A percentile compares a stretch with the other conserved stretches of the same genome.
These are phyloP conservation scores for Apotomis turbidana DNA, from an alignment of 2,888 invertebrate genomes.

Conservation along the genomic window DNA sequence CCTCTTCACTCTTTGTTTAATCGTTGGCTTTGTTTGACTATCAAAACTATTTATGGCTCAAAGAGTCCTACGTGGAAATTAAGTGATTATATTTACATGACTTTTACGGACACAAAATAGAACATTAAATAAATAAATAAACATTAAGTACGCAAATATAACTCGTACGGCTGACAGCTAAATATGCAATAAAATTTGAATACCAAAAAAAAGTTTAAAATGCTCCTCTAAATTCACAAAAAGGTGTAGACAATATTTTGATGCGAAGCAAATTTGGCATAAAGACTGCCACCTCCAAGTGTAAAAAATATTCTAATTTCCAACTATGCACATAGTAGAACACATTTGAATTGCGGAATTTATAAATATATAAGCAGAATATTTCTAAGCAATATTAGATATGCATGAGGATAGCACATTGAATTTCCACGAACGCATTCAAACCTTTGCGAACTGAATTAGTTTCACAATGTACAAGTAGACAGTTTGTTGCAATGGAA, in stretches of 20 bases:
- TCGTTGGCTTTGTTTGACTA: too few species aligned
- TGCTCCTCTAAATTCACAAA: neutral
- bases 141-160: neutral
- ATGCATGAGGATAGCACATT: conserved; percentile 23
- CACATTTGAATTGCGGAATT: conserved; percentile 27
- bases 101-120: neutral
- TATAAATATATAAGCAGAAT: conserved; percentile 17
- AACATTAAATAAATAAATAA: too few species aligned
- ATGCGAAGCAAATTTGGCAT: conserved; percentile 29
- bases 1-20: too few species aligned
- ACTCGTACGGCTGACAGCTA: neutral
- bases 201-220: conserved; percentile 3
- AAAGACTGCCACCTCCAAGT: conserved; percentile 1
- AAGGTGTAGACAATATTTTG: conserved; percentile 4
- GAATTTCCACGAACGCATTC: conserved; percentile 1
- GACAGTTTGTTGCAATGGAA: neutral
- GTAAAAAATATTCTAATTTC: conserved; percentile 15
- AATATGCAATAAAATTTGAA: neutral
- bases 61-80: too few species aligned
- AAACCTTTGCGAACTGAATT: conserved; percentile 20
- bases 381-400: conserved; percentile 28
- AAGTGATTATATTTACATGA: too few species aligned
- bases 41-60: too few species aligned
- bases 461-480: conserved; percentile 6
- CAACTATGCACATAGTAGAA: conserved; percentile 14